Base-by-base conservation (phyloP, 1,140 invertebrate species). In the Meteorus sp. region DNA sequence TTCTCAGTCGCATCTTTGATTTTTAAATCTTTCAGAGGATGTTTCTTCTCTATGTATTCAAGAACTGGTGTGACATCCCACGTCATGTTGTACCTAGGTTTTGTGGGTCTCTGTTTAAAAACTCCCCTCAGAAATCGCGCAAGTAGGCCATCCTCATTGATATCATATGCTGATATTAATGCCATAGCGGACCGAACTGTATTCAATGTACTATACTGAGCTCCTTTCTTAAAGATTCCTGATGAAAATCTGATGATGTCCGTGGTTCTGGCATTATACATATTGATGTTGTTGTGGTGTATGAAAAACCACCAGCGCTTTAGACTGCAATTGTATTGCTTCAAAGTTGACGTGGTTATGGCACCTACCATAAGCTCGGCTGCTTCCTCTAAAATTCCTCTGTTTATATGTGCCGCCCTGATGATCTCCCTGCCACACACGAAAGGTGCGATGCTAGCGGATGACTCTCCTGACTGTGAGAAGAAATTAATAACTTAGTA, bases 231-330 rank as follows among this genome's bases (percentile, higher is more conserved):
- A 19, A 53, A 60, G 5, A n/a, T 13, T 9, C n/a, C 8, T 1
- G 20, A 15, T 5, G 54, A 20, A n/a, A 33, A 44, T 35, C 35
- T 17, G 5, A 53, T 31, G 4, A 60, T 19, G 11, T 56, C 41
- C 2, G n/a, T 22, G 17, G 45, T 8, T 13, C 22, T n/a, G 11
- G 54, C 15, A 3, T 48, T 27, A 56, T 2, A 43, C 22, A 15
- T 4, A 39, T 5, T 39, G 8, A 15, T 15, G 44, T 59, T 61
- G 15, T 64, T 35, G 13, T n/a, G 20, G 6, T 31, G 6, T 59
- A 66, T 64, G 55, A 64, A 72, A 31, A 37, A 35, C 56, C 55
- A 62, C 44, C 56, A 62, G 3, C 23, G 39, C 29, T 62, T 59
- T 25, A 62, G 39, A 29, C 25, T 50, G 15, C 45, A 27, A 17